Evolutionary conservation across 2,888 invertebrate genomes (phyloP).

Genomic region (Lumbricus terrestris): DNA sequence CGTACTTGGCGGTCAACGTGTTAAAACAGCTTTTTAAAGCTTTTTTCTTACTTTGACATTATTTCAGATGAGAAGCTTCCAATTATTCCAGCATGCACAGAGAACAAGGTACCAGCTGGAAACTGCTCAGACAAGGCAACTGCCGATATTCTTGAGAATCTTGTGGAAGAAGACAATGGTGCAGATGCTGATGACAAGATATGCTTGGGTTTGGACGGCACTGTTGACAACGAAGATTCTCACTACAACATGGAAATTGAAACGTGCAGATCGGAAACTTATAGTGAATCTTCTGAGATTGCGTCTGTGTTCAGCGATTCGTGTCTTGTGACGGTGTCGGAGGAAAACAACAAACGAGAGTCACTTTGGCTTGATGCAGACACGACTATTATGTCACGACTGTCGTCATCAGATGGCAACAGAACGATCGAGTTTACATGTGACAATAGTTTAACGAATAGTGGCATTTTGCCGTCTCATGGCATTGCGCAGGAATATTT

Average conservation of each 20-base stretch:
- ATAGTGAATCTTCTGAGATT: not conserved
- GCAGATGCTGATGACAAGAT: not conserved
- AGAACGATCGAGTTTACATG: not conserved
- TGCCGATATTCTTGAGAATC: not conserved
- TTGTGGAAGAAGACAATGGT: not conserved
- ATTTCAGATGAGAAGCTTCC: not conserved
- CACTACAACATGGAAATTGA: not conserved
- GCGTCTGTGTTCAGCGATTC: not conserved
- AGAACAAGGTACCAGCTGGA: not conserved
- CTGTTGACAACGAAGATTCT: not conserved
- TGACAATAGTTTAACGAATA: slow-evolving; percentile 3
- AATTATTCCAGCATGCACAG: not conserved
- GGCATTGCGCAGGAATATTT: slow-evolving; percentile 16
- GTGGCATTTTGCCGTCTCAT: slow-evolving; percentile 11
- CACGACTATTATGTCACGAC: not conserved
- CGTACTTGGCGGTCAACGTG: too few relatives aligned
- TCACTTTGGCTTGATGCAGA: slow-evolving; percentile 3
- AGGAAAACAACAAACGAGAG: not conserved
- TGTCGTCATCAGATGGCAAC: not conserved
- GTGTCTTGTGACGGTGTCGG: not conserved
- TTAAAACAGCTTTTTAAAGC: not conserved
- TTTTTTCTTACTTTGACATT: too few relatives aligned
- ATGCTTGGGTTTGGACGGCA: not conserved
- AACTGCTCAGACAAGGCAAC: not conserved
- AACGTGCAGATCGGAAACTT: not conserved